Conservation (phyloP, 1,140 invertebrate species). For the Ostrea edulis region DNA sequence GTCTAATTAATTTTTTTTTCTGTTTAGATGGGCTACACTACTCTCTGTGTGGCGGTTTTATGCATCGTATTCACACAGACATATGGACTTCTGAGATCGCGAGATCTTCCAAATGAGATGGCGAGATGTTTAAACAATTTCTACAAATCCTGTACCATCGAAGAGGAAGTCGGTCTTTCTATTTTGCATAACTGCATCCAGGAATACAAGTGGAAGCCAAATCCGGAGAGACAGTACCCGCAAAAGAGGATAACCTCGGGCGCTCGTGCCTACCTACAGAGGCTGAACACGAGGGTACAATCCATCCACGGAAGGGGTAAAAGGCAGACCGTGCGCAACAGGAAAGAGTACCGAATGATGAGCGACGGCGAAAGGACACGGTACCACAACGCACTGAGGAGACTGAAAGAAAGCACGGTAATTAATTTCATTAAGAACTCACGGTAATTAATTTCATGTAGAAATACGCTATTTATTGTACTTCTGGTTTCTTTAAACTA, state of each 20-base stretch:
- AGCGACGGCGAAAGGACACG: conserved; percentile 72
- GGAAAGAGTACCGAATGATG: conserved; percentile 78
- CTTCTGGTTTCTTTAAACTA: no score
- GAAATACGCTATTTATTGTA: no score
- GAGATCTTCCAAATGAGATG: conserved; percentile 41
- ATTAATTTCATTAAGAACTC: conserved; percentile 38
- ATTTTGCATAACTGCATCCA: conserved; percentile 42
- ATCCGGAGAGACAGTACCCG: conserved; percentile 19
- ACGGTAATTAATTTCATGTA: no score
- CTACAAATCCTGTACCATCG: conserved; percentile 17
- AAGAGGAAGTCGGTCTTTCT: conserved; percentile 35
- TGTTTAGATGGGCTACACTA: not conserved
- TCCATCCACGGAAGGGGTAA: not conserved
- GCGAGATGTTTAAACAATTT: conserved; percentile 43
- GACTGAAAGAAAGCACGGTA: conserved; percentile 77
- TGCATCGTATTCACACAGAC: not conserved
- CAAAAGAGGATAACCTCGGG: not conserved
- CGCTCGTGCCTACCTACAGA: not conserved
- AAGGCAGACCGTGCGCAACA: conserved; percentile 4
- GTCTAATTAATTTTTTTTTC: not conserved
- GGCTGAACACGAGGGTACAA: not conserved
- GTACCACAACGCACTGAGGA: conserved; percentile 75
- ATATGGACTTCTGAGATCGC: not conserved
- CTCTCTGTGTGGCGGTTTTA: not conserved
- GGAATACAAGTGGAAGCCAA: conserved; percentile 45